Evolutionary conservation across 1,140 invertebrate genomes (phyloP), one percentile per base, ranked within the genome.

Genomic region (Carposina sasakii): DNA sequence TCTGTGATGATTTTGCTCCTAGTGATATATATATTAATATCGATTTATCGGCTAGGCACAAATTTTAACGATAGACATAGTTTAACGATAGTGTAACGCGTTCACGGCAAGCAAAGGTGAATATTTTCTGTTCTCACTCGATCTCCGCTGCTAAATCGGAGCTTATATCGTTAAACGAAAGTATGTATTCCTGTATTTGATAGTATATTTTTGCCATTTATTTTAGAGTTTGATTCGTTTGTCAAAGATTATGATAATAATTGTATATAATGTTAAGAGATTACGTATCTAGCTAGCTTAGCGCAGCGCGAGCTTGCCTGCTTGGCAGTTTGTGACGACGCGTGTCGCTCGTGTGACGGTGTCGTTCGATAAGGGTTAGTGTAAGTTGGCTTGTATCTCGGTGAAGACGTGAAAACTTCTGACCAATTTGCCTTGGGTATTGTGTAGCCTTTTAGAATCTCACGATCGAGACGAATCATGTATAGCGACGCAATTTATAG

Each of bases 351-450:
- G 19, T 39, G 19, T 39, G 12, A 28, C 12, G 15, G 17, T 23
- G 26, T 64, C 61, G 72, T 75, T 70, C 59, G 60, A 67, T 71
- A 68, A 65, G 70, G 61, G 58, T 60, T 81, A 78, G 43, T 76
- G 67, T 81, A 77, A 79, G 74, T 68, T 67, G 66, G 76, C 76
- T 81, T 81, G 71, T 70, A 70, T 71, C 63, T 74, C 65, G 73
- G 75, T 70, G 63, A 71, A 73, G 63, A 71, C 58, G 67, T 70
- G 69, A 61, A 68, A 70, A 74, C 67, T 59, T 75, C 71, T 83
- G 79, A 81, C 79, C 79, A 83, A 83, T 79, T 70, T 75, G 76
- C 76, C 76, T 76, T 78, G 66, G 65, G 65, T 77, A 78, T 77
- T 76, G 69, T 79, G 75, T 74, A 77, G 74, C 72, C 63, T 77